Percentiles rank a stretch among this genome's conserved stretches.
These are phyloP conservation scores for Odontomachus brunneus DNA, from an alignment of 1,140 invertebrate genomes.

Conservation along the genomic window DNA sequence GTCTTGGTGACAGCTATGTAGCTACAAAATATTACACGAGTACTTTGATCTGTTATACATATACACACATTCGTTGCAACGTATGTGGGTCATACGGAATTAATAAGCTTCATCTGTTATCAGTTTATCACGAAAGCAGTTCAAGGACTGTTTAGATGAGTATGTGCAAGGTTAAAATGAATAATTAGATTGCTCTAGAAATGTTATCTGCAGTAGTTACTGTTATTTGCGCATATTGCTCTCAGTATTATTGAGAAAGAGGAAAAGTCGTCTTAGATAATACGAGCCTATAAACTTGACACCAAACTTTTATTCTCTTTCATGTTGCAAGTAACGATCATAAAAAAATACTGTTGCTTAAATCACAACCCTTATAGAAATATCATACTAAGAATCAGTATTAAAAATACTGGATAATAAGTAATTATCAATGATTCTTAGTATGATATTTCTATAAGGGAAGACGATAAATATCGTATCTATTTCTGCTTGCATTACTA, in stretches of 20 bases:
- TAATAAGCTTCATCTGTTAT: slow-evolving; percentile 8
- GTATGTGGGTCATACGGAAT: not conserved
- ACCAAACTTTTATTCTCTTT: too few species aligned
- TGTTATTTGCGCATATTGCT: not conserved
- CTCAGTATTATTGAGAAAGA: not conserved
- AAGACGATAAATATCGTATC: too few species aligned
- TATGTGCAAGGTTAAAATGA: slow-evolving; percentile 7
- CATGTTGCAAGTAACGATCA: too few species aligned
- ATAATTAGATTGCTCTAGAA: slow-evolving; percentile 19
- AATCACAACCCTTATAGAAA: too few species aligned
- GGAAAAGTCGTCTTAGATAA: not conserved
- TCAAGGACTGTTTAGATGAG: slow-evolving; percentile 26
- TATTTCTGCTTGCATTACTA: too few species aligned
- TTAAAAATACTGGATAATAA: too few species aligned
- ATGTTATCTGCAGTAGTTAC: not conserved
- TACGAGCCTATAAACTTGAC: too few species aligned
- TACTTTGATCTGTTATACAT: not conserved
- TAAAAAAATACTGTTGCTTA: too few species aligned
- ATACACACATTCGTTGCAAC: not conserved
- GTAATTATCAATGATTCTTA: too few species aligned
- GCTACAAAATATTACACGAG: too few species aligned
- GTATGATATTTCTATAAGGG: too few species aligned
- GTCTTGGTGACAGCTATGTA: not conserved
- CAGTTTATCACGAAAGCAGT: slow-evolving; percentile 31
- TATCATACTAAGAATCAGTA: too few species aligned